phyloP scores from a whole-genome alignment of 2,797 vertebrate genomes.

The Prionace glauca region DNA sequence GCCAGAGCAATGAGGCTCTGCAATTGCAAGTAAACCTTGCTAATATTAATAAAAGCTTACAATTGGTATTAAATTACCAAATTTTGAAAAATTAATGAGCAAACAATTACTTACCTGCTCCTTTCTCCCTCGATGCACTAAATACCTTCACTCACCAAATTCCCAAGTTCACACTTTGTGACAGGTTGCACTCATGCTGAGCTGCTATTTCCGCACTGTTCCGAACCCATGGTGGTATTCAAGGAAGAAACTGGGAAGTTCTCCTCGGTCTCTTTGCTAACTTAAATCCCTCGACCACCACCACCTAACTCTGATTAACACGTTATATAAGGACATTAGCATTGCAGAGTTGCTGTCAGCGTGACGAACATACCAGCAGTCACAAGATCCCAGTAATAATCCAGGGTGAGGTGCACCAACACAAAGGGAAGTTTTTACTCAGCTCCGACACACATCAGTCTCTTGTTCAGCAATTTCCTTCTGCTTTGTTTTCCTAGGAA shows the following conservation, averaged over 20 bases:
- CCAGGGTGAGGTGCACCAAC: background rate
- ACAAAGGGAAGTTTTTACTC: background rate
- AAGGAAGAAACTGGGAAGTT: background rate
- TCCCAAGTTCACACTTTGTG: no score
- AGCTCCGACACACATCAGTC: background rate
- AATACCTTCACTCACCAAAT: no score
- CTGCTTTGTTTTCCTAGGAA: slow-evolving; percentile 62
- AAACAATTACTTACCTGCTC: no score
- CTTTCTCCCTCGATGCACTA: no score
- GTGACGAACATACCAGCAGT: background rate
- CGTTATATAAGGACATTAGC: no score
- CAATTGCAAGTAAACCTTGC: no score
- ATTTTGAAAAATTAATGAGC: no score
- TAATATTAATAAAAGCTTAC: no score
- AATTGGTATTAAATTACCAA: no score
- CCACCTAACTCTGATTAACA: background rate
- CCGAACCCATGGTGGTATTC: background rate
- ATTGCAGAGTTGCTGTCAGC: no score
- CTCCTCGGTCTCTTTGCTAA: background rate
- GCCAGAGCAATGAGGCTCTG: no score
- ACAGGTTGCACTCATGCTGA: no score
- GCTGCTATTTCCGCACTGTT: background rate
- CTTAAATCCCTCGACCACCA: background rate
- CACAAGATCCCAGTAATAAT: background rate
- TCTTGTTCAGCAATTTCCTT: background rate